These are phyloP conservation scores for Plecturocebus donacophilus DNA, from an alignment of 2,113 vertebrate genomes.

Conservation along the genomic window DNA sequence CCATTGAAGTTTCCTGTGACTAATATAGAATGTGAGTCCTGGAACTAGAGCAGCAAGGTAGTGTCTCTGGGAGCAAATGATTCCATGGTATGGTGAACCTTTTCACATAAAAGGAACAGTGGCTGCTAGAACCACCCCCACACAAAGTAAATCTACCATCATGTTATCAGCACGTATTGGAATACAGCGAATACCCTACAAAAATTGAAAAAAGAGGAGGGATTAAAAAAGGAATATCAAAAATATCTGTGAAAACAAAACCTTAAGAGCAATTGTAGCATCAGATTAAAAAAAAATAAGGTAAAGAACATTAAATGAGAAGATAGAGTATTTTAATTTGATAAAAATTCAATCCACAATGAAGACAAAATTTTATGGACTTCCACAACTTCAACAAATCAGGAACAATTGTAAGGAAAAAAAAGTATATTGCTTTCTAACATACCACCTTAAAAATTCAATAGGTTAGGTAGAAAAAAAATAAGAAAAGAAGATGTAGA, in stretches of 20 bases:
- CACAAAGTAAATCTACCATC: background rate
- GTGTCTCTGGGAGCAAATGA: background rate
- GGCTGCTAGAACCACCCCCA: background rate
- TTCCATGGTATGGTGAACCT: background rate
- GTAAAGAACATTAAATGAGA: background rate
- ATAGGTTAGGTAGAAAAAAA: background rate
- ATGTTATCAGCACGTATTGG: background rate
- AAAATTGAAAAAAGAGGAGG: too few relatives aligned
- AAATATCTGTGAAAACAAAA: background rate
- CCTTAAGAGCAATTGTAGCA: background rate
- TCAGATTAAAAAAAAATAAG: background rate
- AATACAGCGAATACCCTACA: background rate
- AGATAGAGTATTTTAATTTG: background rate
- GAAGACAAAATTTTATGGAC: background rate
- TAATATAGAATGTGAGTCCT: background rate
- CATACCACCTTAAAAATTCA: background rate
- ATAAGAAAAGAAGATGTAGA: background rate
- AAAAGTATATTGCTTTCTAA: background rate
- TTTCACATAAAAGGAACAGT: background rate
- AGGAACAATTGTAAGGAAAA: background rate
- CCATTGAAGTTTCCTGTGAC: background rate
- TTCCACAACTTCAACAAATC: background rate
- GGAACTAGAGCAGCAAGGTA: background rate
- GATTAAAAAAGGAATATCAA: background rate
- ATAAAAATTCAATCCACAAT: background rate